phyloP scores from a whole-genome alignment of 2,797 vertebrate species.

The Molossus alvarezi region DNA sequence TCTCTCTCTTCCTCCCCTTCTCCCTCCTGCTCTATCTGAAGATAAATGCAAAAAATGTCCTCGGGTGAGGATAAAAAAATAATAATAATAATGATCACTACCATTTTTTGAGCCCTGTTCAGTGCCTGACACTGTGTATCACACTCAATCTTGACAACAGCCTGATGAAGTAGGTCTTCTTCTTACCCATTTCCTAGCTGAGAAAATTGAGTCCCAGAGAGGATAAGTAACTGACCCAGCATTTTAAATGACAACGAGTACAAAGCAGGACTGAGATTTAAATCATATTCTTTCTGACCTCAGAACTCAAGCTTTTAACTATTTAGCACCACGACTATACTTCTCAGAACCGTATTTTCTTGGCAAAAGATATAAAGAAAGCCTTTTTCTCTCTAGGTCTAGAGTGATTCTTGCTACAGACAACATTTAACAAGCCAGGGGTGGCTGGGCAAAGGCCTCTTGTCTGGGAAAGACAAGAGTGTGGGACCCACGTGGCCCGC shows the following conservation, averaged over 20 bases:
- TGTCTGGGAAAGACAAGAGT: background rate
- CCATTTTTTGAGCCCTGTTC: background rate
- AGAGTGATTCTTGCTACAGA: background rate
- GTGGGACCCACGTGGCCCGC: background rate
- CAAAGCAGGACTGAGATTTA: background rate
- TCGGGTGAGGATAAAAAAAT: background rate
- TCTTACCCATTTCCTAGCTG: background rate
- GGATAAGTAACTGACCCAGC: background rate
- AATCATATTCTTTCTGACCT: constrained; percentile 49
- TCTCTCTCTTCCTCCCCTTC: too few relatives aligned
- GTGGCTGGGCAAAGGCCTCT: background rate
- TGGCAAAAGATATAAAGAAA: constrained; percentile 33
- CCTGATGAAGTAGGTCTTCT: background rate
- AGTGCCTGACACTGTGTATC: background rate
- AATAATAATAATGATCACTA: background rate
- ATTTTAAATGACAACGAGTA: constrained; percentile 7
- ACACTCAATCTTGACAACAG: background rate
- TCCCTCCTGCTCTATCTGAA: too few relatives aligned
- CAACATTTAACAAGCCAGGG: background rate
- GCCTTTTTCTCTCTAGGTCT: background rate
- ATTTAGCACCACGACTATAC: background rate
- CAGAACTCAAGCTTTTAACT: constrained; percentile 43
- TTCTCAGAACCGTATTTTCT: constrained; percentile 50
- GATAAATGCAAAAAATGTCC: too few relatives aligned
- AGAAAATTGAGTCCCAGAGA: constrained; percentile 37